Conservation (phyloP, 2,113 vertebrate species). For the Lipophrys pholis region DNA sequence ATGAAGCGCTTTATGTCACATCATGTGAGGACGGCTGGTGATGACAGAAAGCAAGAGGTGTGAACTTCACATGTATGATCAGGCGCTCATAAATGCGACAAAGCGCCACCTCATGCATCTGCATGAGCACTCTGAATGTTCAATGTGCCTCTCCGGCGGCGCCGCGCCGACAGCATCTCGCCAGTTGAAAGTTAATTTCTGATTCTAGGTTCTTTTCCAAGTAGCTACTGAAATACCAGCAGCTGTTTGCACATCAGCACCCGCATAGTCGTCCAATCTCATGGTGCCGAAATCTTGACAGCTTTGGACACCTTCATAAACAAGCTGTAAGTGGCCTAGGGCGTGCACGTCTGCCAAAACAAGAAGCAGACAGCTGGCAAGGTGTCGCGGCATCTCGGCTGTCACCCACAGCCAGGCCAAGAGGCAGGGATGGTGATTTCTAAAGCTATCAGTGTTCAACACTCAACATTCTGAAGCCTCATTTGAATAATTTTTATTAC, state of each 20-base stretch:
- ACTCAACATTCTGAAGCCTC: slow-evolving; percentile 15
- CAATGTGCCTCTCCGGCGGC: background rate
- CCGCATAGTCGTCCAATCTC: slow-evolving; percentile 2
- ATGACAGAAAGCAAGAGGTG: background rate
- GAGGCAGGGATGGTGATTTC: slow-evolving; percentile 37
- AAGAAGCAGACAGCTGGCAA: slow-evolving; percentile 65
- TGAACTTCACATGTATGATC: background rate
- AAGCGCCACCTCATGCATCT: background rate
- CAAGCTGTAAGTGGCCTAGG: slow-evolving; percentile 61
- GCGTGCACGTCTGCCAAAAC: slow-evolving; percentile 51
- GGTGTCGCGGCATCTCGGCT: slow-evolving; percentile 47
- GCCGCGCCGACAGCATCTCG: background rate
- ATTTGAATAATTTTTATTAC: slow-evolving; percentile 35
- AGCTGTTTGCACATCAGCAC: slow-evolving; percentile 33
- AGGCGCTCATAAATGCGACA: background rate
- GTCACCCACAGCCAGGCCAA: slow-evolving; percentile 47
- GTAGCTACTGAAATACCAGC: slow-evolving; percentile 22
- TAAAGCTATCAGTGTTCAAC: slow-evolving; percentile 23
- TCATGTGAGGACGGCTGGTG: background rate
- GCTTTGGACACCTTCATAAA: slow-evolving; percentile 63
- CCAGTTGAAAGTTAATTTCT: background rate
- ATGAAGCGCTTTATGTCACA: background rate
- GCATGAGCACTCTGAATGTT: background rate
- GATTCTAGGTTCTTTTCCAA: background rate
- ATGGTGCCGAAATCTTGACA: slow-evolving; percentile 42